A percentile compares a stretch with the other conserved stretches of the same genome.
Conservation (phyloP, 2,888 invertebrate species). For the Drosophila anomelani region DNA sequence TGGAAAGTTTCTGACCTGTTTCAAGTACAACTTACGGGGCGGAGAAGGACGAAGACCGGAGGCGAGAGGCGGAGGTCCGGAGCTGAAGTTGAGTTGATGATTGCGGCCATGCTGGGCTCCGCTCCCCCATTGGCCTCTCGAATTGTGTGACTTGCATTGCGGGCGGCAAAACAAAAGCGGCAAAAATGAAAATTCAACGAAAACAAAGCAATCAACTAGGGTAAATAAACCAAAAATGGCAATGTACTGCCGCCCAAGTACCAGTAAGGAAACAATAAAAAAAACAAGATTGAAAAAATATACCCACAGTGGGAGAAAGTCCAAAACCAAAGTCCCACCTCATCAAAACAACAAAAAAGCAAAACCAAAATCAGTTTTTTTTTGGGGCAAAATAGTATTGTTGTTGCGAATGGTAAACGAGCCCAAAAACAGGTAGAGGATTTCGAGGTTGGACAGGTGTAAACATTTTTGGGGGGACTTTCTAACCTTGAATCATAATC, state of each 20-base stretch:
- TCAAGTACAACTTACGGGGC: constrained; percentile 67
- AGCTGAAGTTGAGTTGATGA: constrained; percentile 73
- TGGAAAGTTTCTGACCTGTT: constrained; percentile 77
- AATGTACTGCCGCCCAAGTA: constrained; percentile 53
- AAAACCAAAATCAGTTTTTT: constrained; percentile 53
- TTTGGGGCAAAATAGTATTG: constrained; percentile 43
- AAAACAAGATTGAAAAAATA: constrained; percentile 57
- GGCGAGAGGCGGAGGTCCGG: neutral
- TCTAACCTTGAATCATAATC: constrained; percentile 43
- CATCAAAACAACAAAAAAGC: constrained; percentile 40
- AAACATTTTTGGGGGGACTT: constrained; percentile 24
- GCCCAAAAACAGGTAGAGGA: constrained; percentile 18
- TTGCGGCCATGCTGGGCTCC: constrained; percentile 68
- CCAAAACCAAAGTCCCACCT: neutral
- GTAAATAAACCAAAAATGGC: constrained; percentile 78
- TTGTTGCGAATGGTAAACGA: constrained; percentile 64
- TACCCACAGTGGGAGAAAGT: constrained; percentile 22
- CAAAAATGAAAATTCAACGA: constrained; percentile 64
- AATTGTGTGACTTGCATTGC: constrained; percentile 71
- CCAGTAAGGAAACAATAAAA: constrained; percentile 50
- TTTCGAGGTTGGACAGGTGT: constrained; percentile 51
- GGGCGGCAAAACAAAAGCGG: constrained; percentile 49
- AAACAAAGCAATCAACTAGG: constrained; percentile 79
- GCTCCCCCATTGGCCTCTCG: constrained; percentile 50
- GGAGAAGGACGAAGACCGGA: constrained; percentile 9